Percentiles rank a stretch among this genome's conserved stretches.
phyloP scores from a whole-genome alignment of 1,140 invertebrate genomes.

The Aethina tumida region DNA sequence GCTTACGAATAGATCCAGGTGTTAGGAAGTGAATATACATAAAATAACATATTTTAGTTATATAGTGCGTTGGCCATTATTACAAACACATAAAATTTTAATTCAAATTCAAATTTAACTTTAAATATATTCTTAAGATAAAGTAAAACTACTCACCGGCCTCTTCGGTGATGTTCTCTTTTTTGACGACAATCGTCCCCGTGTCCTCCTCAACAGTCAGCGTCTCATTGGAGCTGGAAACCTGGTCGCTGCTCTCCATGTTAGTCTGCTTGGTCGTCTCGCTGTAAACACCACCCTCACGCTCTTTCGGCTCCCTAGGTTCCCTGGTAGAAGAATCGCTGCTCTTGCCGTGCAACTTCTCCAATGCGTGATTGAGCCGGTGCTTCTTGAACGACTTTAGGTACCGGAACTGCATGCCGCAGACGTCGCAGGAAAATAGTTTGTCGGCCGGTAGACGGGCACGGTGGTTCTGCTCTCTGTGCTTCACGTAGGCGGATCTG shows the following conservation, averaged over 20 bases:
- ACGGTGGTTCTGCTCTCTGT: slow-evolving; percentile 79
- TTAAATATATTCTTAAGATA: no score
- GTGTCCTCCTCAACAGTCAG: slow-evolving; percentile 23
- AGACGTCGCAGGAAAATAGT: slow-evolving; percentile 80
- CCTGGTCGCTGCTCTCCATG: slow-evolving; percentile 31
- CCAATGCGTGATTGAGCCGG: slow-evolving; percentile 72
- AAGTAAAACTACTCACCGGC: slow-evolving; percentile 7
- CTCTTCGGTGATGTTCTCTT: slow-evolving; percentile 22
- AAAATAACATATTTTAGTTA: no score
- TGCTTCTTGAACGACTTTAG: slow-evolving; percentile 85
- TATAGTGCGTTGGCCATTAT: no score
- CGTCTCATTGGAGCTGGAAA: slow-evolving; percentile 33
- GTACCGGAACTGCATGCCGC: slow-evolving; percentile 74
- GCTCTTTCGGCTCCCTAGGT: slow-evolving; percentile 12
- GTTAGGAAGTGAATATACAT: no score
- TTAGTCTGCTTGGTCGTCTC: slow-evolving; percentile 5
- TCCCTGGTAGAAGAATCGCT: slow-evolving; percentile 7
- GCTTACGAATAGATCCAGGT: no score
- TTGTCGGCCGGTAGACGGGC: slow-evolving; percentile 77
- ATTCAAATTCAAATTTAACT: no score
- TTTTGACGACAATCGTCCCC: slow-evolving; percentile 17
- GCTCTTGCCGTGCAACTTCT: slow-evolving; percentile 62
- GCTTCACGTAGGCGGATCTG: slow-evolving; percentile 77
- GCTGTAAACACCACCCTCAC: slow-evolving; percentile 1
- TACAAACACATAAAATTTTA: no score